Evolutionary conservation across 2,888 invertebrate genomes (phyloP).

Genomic region (Urechis unicinctus): DNA sequence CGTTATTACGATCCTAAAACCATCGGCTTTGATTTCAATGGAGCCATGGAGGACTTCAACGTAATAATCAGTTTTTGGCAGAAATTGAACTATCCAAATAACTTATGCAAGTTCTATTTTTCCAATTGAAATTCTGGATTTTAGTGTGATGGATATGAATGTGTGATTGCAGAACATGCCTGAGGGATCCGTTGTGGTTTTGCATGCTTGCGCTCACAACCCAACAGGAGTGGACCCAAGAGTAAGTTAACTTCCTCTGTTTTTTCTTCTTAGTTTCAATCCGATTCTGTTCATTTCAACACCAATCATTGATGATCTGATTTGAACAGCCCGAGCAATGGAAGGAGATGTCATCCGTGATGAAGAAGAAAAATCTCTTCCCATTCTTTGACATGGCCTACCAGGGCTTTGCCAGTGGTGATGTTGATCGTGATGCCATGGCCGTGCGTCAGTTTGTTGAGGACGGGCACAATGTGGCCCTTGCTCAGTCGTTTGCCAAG

Average conservation of each 20-base stretch:
- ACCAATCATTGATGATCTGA: constrained; percentile 11
- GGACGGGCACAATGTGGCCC: constrained; percentile 78
- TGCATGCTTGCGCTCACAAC: constrained; percentile 98
- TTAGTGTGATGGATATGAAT: neutral
- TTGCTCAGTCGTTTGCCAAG: constrained; percentile 94
- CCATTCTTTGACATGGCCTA: constrained; percentile 99
- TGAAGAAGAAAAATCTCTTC: constrained; percentile 67
- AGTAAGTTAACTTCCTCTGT: constrained; percentile 22
- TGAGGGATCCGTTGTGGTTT: constrained; percentile 76
- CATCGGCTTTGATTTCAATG: constrained; percentile 86
- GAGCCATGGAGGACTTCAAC: constrained; percentile 77
- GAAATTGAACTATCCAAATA: too few relatives aligned
- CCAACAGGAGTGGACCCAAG: constrained; percentile 65
- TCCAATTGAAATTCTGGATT: neutral
- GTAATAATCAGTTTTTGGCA: too few relatives aligned
- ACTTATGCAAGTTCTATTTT: too few relatives aligned
- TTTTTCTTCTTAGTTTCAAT: neutral
- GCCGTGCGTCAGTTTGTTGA: constrained; percentile 81
- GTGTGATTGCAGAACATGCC: constrained; percentile 76
- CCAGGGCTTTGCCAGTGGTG: constrained; percentile 65
- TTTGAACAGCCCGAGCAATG: constrained; percentile 78
- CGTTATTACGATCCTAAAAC: constrained; percentile 89
- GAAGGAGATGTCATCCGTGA: constrained; percentile 74
- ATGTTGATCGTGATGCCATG: constrained; percentile 77
- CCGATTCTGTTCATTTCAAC: neutral